Evolutionary conservation across 1,140 invertebrate genomes (phyloP), one percentile per base, ranked within the genome.

Genomic region (Drosophila triauraria): DNA sequence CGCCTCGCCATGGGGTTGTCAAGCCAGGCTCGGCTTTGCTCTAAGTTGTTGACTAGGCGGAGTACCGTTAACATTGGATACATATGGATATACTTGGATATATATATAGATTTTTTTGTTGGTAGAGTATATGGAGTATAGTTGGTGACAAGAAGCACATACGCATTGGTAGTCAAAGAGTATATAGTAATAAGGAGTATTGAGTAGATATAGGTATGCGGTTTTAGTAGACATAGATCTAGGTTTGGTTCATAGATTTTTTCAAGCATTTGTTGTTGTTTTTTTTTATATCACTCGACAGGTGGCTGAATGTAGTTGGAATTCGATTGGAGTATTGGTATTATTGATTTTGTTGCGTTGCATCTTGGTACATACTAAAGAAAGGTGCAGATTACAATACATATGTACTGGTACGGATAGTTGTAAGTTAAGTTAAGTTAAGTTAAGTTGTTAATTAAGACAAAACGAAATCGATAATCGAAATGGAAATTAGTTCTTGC

Each of bases 91-190:
- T 75, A 80, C 64, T 67, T 56, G 64, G 65, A 61, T 67, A 69
- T 75, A 68, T 63, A 65, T 77, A 59, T 43, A 56, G 53, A 35
- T 56, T 27, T 40, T 40, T 54, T 54, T 75, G 74, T 77, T 77
- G 63, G 67, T 74, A 75, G 25, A 50, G 76, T 85, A 86, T 61
- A 83, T 86, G 70, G 75, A 86, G 65, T 78, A 83, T 83, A 80
- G 59, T 77, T 82, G 80, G 87, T 91, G 83, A 91, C 88, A 83
- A 85, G 75, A 91, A 91, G 90, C 90, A 81, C 90, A 88, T 83
- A 91, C 82, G 83, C 83, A 87, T 87, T 80, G 80, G 69, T 87
- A 87, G 75, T 77, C 83, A 82, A 80, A 86, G 81, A 83, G 80
- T 83, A 83, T 79, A 74, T 85, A 80, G 72, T 64, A 58, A 59